These are phyloP conservation scores for Arnoldichthys spilopterus DNA, from an alignment of 2,797 vertebrate genomes.

Conservation along the genomic window DNA sequence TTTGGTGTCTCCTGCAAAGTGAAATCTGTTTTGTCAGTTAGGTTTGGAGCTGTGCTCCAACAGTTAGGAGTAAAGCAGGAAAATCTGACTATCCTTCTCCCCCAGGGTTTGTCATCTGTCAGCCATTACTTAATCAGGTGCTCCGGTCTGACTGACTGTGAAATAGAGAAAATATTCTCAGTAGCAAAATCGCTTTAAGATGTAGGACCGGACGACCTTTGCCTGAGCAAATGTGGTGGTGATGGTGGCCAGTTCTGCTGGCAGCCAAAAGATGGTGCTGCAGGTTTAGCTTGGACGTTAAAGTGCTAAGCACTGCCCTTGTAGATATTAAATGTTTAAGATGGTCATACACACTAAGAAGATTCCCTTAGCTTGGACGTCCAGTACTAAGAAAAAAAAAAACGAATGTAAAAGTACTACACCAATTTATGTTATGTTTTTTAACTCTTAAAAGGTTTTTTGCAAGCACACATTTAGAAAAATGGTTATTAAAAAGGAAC, in stretches of 20 bases:
- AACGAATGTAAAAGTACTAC: no score
- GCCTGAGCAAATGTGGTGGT: neutral
- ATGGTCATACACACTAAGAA: neutral
- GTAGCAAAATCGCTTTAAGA: neutral
- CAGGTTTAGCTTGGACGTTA: neutral
- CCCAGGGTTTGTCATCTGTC: constrained; percentile 29
- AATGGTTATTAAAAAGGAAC: no score
- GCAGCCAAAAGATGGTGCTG: neutral
- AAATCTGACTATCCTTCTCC: constrained; percentile 1
- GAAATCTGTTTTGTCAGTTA: constrained; percentile 1
- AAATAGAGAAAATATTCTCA: neutral
- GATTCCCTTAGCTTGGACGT: neutral
- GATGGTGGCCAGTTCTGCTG: neutral
- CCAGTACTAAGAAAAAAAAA: neutral
- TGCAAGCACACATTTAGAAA: no score
- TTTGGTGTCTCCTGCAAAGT: constrained; percentile 16
- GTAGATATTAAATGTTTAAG: neutral
- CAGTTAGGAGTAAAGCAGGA: constrained; percentile 9
- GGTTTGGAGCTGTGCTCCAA: neutral
- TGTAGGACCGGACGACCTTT: neutral
- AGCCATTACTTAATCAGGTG: constrained; percentile 27
- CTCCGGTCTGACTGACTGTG: neutral
- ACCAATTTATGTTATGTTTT: neutral
- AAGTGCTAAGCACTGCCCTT: neutral
- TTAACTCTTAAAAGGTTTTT: no score